Base-by-base conservation (phyloP, 2,113 vertebrate species). In the Girardinichthys multiradiatus region DNA sequence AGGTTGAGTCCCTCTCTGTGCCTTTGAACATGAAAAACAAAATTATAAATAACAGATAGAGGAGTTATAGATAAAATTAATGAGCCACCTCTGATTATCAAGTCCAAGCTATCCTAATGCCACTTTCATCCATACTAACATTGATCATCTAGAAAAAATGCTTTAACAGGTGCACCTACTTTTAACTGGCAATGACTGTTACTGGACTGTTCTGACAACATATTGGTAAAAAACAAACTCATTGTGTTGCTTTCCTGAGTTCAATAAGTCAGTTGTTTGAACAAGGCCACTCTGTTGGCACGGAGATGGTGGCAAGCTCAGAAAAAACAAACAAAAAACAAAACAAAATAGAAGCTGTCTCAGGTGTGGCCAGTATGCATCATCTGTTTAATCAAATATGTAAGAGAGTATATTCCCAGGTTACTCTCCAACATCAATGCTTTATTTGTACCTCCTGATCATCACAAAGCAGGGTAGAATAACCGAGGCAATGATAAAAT, bases 1-100 rank as follows among this genome's bases (percentile, higher is more conserved):
- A 90, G 85, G 88, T 90, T 86, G 78, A 85, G 48, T 67, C 79
- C 66, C 78, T 73, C 63, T 83, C 77, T 61, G 78, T 48, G 19
- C 85, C 74, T 85, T 89, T 82, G 67, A 84, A 75, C 63, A 51
- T 48, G 70, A 74, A 81, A 88, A 79, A 82, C 48, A 79, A 70
- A 87, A 85, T 74, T 67, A 90, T 86, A 83, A 81, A 90, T 76
- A 82, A 83, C 77, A 83, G 80, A 86, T 85, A 72, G 51, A 84
- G 77, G 45, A 77, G 80, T 35, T 83, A 83, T 87, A 85, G 68
- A 87, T 89, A 85, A 87, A 89, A 82, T 64, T 87, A 91, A 89
- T 91, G 86, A 85, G 69, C 71, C 76, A 45, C 69, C 71, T 80
- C 80, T 85, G 86, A 85, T 84, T 74, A 86, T 79, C 61, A 82